These are phyloP conservation scores for Boulengeromyrus knoepffleri DNA, from an alignment of 2,113 vertebrate species.

Conservation along the genomic window DNA sequence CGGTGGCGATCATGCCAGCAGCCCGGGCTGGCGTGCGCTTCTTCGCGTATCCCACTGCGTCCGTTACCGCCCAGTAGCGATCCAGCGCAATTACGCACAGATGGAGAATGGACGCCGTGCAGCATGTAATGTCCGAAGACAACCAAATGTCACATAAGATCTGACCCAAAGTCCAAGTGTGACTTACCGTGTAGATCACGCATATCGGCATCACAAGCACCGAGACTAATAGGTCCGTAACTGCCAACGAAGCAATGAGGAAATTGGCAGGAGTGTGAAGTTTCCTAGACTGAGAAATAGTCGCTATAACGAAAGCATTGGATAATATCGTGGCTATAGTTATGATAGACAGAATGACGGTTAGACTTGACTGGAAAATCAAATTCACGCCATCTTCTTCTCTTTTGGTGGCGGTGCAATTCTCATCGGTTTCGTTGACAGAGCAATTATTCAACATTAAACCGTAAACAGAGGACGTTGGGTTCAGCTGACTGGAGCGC, in stretches of 20 bases:
- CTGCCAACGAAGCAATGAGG: conserved; percentile 86
- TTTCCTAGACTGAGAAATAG: conserved; percentile 88
- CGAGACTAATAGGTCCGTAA: conserved; percentile 92
- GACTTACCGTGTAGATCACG: conserved; percentile 86
- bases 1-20: conserved; percentile 81
- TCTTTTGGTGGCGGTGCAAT: conserved; percentile 21
- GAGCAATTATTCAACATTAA: conserved; percentile 41
- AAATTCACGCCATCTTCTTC: conserved; percentile 39
- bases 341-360: conserved; percentile 69
- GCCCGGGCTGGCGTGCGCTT: conserved; percentile 85
- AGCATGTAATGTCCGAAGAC: conserved; percentile 96
- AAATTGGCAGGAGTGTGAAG: conserved; percentile 97
- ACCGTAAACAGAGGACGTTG: conserved; percentile 31
- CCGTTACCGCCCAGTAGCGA: conserved; percentile 96
- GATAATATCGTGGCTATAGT: conserved; percentile 88
- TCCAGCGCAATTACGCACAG: conserved; percentile 95
- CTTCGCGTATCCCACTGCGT: conserved; percentile 89
- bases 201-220: conserved; percentile 94
- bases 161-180: conserved; percentile 90
- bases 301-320: conserved; percentile 92
- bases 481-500: conserved; percentile 50
- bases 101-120: conserved; percentile 96
- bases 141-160: conserved; percentile 91
- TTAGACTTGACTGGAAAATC: conserved; percentile 64
- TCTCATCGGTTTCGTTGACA: conserved; percentile 40